These are phyloP conservation scores for Psilopsiagon aurifrons DNA, from an alignment of 2,113 vertebrate genomes.

Conservation along the genomic window DNA sequence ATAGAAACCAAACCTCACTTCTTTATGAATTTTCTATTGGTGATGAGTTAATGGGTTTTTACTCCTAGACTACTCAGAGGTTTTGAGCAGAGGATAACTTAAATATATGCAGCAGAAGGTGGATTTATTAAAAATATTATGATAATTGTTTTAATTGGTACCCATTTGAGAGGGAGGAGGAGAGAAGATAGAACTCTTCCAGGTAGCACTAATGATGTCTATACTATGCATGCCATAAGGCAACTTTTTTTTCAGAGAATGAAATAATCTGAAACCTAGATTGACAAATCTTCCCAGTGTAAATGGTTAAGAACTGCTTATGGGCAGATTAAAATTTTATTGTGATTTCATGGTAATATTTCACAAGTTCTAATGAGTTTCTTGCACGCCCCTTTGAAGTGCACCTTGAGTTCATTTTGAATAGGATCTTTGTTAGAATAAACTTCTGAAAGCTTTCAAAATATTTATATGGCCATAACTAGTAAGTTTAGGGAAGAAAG, in stretches of 20 bases:
- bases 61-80: not conserved
- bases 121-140: not conserved
- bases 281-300: not conserved
- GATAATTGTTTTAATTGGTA: not conserved
- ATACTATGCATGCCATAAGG: slow-evolving; percentile 40
- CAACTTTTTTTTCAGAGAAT: slow-evolving; percentile 30
- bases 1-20: not conserved
- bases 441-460: not conserved
- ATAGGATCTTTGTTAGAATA: not conserved
- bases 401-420: not conserved
- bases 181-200: not conserved
- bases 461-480: not conserved
- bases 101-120: not conserved
- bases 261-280: not conserved
- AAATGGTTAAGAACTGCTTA: slow-evolving; percentile 2
- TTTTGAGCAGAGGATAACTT: not conserved
- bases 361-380: not conserved
- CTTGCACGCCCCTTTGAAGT: not conserved
- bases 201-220: slow-evolving; percentile 23
- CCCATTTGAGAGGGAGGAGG: not conserved
- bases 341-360: not conserved
- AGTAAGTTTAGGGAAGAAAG: not conserved
- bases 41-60: not conserved
- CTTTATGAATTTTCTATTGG: not conserved
- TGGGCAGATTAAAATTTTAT: not conserved